Percentiles rank a stretch among this genome's conserved stretches.
These are phyloP conservation scores for Microcaecilia unicolor DNA, from an alignment of 2,797 vertebrate genomes.

Conservation along the genomic window DNA sequence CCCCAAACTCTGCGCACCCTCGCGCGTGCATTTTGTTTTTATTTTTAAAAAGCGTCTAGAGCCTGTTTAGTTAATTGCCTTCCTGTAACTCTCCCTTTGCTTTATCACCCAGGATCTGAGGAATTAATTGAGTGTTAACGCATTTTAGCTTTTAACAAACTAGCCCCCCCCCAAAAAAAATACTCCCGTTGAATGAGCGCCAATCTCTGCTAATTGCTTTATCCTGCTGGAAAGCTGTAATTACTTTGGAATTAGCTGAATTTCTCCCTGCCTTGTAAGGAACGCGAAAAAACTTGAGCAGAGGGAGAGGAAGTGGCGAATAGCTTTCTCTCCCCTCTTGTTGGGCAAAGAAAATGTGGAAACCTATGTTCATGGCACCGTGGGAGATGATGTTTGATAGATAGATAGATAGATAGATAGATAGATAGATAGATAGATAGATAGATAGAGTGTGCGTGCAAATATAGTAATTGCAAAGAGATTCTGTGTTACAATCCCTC, in stretches of 20 bases:
- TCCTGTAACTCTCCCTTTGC: constrained; percentile 7
- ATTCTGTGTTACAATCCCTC: too few species aligned
- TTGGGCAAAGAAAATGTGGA: too few species aligned
- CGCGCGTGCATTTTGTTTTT: too few species aligned
- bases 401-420: too few species aligned
- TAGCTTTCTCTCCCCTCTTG: too few species aligned
- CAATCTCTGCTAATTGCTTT: constrained; percentile 23
- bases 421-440: too few species aligned
- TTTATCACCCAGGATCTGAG: constrained; percentile 18
- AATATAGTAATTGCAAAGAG: too few species aligned
- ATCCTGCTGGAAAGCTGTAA: constrained; percentile 19
- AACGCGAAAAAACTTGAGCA: background rate
- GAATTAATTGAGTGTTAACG: constrained; percentile 36
- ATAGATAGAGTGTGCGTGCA: too few species aligned
- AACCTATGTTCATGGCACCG: too few species aligned
- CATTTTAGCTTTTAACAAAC: constrained; percentile 29
- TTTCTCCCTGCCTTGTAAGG: constrained; percentile 8
- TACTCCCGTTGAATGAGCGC: constrained; percentile 4
- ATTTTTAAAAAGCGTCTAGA: background rate
- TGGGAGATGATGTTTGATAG: too few species aligned
- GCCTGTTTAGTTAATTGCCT: constrained; percentile 12
- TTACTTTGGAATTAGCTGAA: constrained; percentile 26
- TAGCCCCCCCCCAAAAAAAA: too few species aligned
- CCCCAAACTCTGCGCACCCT: background rate
- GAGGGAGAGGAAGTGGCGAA: background rate